Base-by-base conservation (phyloP, 2,888 invertebrate species). In the Gnatocerus cornutus region DNA sequence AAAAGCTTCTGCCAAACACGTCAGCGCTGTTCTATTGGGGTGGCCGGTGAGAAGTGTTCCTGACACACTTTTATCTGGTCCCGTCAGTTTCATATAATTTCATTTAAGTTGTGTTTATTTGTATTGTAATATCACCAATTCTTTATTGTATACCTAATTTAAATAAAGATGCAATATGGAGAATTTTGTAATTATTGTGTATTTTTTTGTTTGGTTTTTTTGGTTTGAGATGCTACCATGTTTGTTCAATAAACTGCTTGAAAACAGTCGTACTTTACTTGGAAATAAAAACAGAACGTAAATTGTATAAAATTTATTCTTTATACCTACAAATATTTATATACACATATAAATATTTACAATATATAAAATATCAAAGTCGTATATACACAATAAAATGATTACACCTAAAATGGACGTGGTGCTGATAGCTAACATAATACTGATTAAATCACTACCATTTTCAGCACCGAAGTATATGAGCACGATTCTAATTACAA, bases 101-200 rank as follows among this genome's bases (percentile, higher is more conserved):
- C 56, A 56, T 37, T 63, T 65, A 55, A 52, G 65, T 65, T 56
- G 39, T 67, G 50, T 67, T 59, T 59, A 67, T 71, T 74, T 72
- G 71, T 72, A 74, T 72, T 72, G 56, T 71, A 72, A 77, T 79
- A 78, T 78, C 77, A 79, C 79, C 79, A 79, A 79, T 79, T 80
- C 79, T 80, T 80, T 79, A 78, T 73, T 80, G 79, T 80, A 80
- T 80, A 79, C 78, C 77, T 80, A 77, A 80, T 80, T 80, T 80
- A 72, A 80, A 80, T 79, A 80, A 80, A 80, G 77, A 80, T 78
- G 79, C 80, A 80, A 79, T 80, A 80, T 78, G 79, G 79, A 63
- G 78, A 80, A 79, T 76, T 75, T 78, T 77, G 71, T 77, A 76
- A 78, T 75, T 66, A 64, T 50, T 70, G 73, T 70, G 69, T 74